Evolutionary conservation across 2,113 vertebrate genomes (phyloP), one percentile per base, ranked within the genome.

Genomic region (Sigmodon hispidus): DNA sequence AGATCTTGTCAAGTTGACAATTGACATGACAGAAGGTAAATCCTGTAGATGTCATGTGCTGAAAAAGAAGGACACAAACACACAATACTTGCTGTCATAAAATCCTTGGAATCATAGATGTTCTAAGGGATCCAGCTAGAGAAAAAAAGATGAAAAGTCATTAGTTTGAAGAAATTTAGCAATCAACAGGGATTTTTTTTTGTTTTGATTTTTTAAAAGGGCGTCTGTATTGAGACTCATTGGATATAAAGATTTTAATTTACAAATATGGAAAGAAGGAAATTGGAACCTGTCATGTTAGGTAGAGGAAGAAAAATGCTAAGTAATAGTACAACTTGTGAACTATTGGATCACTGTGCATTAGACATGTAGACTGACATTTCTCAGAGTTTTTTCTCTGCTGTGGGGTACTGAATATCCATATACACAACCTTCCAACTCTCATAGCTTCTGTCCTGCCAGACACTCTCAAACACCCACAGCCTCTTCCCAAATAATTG

Each of bases 81-180:
- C 4, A 26, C 17, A 90, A 22, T n/a, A n/a, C 2, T 85, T 40
- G 31, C 81, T 40, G 4, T 31, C 3, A 40, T 52, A 48, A 77
- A 89, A 89, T 36, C 29, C 8, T 63, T 6, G 16, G 76, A 26
- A 7, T 43, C 40, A 72, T 2, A 72, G 48, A 12, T 69, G 17
- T 7, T 75, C 29, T 50, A 48, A 4, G 31, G 15, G 40, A 92
- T 26, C 0, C 61, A 36, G 79, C 83, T 91, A 52, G 15, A 73
- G 8, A 34, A 34, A 91, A 21, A 72, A 73, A 89, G 12, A 2
- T 3, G 63, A 93, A 50, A 83, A 63, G 11, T 40, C 31, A 61
- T 88, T 69, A 70, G 81, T 87, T 83, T 55, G 81, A 45, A 96
- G 45, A 89, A 59, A 48, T 36, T 55, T 80, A 70, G 34, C 29